Evolutionary conservation across 2,888 invertebrate genomes (phyloP).

Genomic region (Agriotes lineatus): DNA sequence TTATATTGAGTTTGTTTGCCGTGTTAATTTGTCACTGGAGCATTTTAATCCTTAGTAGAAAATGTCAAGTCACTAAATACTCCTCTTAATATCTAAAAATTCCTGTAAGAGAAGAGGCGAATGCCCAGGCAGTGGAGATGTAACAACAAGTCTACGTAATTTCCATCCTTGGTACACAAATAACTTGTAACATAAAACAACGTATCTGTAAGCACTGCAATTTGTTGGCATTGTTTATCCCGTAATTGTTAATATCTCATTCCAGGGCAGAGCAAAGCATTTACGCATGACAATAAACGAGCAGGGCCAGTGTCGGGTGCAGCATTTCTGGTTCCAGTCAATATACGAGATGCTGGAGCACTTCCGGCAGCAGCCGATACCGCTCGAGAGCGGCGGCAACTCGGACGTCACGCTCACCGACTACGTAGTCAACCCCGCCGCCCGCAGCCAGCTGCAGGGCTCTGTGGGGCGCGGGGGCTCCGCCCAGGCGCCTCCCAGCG

Average conservation of each 20-base stretch:
- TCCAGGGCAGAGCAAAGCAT: constrained; percentile 86
- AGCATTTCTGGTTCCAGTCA: constrained; percentile 94
- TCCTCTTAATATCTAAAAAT: too few species aligned
- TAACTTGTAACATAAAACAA: too few species aligned
- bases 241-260: not conserved
- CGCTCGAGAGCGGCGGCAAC: constrained; percentile 94
- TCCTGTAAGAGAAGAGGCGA: too few species aligned
- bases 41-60: too few species aligned
- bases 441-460: constrained; percentile 57
- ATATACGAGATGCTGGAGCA: constrained; percentile 98
- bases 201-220: too few species aligned
- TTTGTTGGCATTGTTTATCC: not conserved
- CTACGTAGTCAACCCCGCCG: constrained; percentile 79
- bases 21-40: too few species aligned
- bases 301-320: constrained; percentile 93
- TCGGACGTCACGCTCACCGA: constrained; percentile 92
- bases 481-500: constrained; percentile 1
- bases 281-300: constrained; percentile 94
- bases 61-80: too few species aligned
- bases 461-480: constrained; percentile 48
- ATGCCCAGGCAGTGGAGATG: too few species aligned
- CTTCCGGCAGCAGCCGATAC: constrained; percentile 95
- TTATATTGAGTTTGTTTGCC: too few species aligned
- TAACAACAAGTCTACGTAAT: too few species aligned
- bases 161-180: too few species aligned